These are phyloP conservation scores for Meteorus cinctellus DNA, from an alignment of 2,888 invertebrate species.

Conservation along the genomic window DNA sequence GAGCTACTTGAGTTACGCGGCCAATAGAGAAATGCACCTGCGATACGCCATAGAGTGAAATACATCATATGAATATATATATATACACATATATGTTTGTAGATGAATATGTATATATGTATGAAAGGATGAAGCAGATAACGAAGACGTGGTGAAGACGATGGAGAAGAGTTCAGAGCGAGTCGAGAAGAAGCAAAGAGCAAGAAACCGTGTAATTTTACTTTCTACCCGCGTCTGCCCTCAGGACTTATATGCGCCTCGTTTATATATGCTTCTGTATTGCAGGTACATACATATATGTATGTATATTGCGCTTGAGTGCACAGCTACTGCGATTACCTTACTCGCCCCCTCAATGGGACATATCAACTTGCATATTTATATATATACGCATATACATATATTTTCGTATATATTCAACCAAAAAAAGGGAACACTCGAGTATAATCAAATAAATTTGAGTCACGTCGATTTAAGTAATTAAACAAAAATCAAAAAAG, in stretches of 20 bases:
- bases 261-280: constrained; percentile 35
- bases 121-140: constrained; percentile 3
- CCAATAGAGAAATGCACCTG: constrained; percentile 10
- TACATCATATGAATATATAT: background rate
- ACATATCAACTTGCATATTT: background rate
- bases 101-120: background rate
- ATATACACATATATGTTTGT: background rate
- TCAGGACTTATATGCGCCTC: constrained; percentile 40
- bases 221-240: constrained; percentile 57
- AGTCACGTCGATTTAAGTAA: too few relatives aligned
- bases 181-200: constrained; percentile 12
- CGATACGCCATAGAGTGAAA: constrained; percentile 15
- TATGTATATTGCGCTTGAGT: background rate
- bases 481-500: too few relatives aligned
- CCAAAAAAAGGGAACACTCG: too few relatives aligned
- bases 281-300: background rate
- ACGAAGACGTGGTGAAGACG: constrained; percentile 9
- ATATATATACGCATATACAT: background rate
- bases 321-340: constrained; percentile 36
- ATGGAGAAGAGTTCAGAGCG: constrained; percentile 5
- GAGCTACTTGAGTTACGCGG: constrained; percentile 20
- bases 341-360: constrained; percentile 29
- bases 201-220: constrained; percentile 61
- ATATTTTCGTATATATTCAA: background rate
- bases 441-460: too few relatives aligned